These are phyloP conservation scores for Trachymyrmex septentrionalis DNA, from an alignment of 1,140 invertebrate genomes.

Conservation along the genomic window DNA sequence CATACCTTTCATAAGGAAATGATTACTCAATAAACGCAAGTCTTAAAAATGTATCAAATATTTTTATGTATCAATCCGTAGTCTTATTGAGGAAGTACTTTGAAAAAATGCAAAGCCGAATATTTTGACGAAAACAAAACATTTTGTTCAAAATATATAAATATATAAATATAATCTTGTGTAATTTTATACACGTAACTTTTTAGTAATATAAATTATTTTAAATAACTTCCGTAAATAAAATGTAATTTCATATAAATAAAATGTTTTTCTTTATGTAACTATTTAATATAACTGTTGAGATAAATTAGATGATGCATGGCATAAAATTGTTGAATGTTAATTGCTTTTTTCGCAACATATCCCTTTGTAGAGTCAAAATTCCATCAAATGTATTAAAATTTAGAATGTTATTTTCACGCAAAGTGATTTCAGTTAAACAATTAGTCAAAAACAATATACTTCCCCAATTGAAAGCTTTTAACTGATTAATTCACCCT, in stretches of 20 bases:
- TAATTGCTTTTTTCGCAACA: not conserved
- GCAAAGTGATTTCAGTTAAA: not conserved
- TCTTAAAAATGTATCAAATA: constrained; percentile 18
- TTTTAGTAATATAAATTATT: not conserved
- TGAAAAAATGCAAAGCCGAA: not conserved
- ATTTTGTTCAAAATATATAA: not conserved
- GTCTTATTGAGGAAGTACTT: not conserved
- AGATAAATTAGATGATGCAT: not conserved
- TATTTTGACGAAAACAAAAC: not conserved
- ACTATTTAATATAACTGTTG: not conserved
- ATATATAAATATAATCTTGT: not conserved
- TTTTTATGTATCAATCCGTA: not conserved
- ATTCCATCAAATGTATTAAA: not conserved
- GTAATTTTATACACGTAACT: not conserved
- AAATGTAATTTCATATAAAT: not conserved
- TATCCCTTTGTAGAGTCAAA: not conserved
- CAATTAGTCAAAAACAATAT: not conserved
- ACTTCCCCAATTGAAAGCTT: not conserved
- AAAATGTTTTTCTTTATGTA: not conserved
- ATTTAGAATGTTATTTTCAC: not conserved
- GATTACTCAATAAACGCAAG: not conserved
- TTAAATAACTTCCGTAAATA: not conserved
- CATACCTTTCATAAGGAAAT: not conserved
- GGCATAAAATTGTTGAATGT: not conserved
- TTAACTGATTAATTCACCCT: not conserved